Conservation (phyloP, 2,888 invertebrate species). For the Himalopsyche kuldschensis region DNA sequence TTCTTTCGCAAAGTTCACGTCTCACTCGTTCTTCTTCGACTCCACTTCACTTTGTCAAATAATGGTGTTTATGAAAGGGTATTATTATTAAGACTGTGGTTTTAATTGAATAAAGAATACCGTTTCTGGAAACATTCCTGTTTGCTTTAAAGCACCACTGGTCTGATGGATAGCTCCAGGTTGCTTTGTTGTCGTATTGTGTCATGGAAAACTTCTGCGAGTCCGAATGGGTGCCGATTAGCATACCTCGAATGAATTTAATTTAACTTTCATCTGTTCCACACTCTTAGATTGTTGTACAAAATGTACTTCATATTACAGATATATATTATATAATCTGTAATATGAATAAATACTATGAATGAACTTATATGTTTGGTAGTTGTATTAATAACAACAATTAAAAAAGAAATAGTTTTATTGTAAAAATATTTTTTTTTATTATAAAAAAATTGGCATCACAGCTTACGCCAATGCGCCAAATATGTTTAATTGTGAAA, state of each 20-base stretch:
- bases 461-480: too few relatives aligned
- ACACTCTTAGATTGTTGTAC: background rate
- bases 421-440: too few relatives aligned
- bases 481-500: too few relatives aligned
- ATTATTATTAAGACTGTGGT: constrained; percentile 5
- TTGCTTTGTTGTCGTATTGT: background rate
- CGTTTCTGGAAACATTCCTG: background rate
- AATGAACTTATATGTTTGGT: too few relatives aligned
- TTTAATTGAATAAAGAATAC: constrained; percentile 29
- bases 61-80: constrained; percentile 14
- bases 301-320: too few relatives aligned
- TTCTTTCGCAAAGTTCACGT: constrained; percentile 1
- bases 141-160: background rate
- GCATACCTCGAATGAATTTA: background rate
- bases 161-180: background rate
- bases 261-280: background rate
- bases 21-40: background rate
- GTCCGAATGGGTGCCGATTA: background rate
- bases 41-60: constrained; percentile 15
- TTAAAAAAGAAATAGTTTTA: too few relatives aligned
- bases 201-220: background rate
- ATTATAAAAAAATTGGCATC: too few relatives aligned
- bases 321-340: too few relatives aligned
- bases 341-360: too few relatives aligned
- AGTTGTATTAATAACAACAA: too few relatives aligned